Conservation (phyloP, 1,140 invertebrate genomes). For the Micrasema longulum region DNA sequence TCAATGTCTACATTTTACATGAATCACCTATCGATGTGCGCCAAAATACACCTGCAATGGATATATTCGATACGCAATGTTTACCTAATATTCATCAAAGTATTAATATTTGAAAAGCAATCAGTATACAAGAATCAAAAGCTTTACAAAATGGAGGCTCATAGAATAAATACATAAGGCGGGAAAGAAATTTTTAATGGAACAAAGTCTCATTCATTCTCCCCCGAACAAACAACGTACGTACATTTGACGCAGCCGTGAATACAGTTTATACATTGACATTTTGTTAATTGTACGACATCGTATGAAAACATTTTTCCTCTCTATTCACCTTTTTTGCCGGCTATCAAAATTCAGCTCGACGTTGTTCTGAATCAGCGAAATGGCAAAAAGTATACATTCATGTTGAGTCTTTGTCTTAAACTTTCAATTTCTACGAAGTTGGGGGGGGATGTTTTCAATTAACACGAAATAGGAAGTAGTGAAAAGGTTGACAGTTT, state of each 20-base stretch:
- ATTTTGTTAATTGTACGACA: constrained; percentile 16
- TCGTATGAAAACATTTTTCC: background rate
- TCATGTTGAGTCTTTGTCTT: background rate
- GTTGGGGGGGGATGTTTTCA: background rate
- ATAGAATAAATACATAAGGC: background rate
- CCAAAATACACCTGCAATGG: too few species aligned
- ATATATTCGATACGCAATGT: too few species aligned
- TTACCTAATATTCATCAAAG: too few species aligned
- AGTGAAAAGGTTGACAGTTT: constrained; percentile 1
- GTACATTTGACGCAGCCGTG: constrained; percentile 16
- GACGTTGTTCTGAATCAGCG: background rate
- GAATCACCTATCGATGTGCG: too few species aligned
- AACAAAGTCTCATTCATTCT: constrained; percentile 11
- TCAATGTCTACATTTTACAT: too few species aligned
- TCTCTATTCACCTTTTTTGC: too few species aligned
- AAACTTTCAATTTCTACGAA: constrained; percentile 25
- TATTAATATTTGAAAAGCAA: too few species aligned
- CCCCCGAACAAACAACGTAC: constrained; percentile 14
- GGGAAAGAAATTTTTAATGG: constrained; percentile 15
- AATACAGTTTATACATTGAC: constrained; percentile 18
- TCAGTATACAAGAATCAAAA: too few species aligned
- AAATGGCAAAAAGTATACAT: background rate
- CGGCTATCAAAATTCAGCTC: too few species aligned
- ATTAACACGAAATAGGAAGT: constrained; percentile 4
- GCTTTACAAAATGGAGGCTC: too few species aligned